phyloP scores from a whole-genome alignment of 2,113 vertebrate genomes.

The Channa maculata region DNA sequence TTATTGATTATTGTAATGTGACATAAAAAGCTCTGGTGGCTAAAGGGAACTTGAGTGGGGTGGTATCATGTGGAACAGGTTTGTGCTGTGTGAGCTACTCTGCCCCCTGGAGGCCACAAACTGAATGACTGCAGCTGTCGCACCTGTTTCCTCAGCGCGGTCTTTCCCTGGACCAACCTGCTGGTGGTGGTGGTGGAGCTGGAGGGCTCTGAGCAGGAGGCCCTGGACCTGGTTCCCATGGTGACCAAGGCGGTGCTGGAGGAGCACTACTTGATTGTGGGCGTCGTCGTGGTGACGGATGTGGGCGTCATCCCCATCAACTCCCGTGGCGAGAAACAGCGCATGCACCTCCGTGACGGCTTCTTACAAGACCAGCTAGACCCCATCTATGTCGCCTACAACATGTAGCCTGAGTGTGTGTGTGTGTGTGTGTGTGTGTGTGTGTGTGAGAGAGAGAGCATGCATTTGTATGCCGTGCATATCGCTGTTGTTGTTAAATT shows the following conservation, averaged over 20 bases:
- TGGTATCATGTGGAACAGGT: too few relatives aligned
- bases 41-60: too few relatives aligned
- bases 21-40: too few relatives aligned
- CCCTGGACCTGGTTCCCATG: conserved; percentile 97
- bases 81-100: neutral
- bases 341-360: conserved; percentile 98
- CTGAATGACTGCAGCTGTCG: neutral
- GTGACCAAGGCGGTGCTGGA: conserved; percentile 98
- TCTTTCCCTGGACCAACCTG: conserved; percentile 99
- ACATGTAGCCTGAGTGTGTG: conserved; percentile 91
- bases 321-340: conserved; percentile 98
- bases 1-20: too few relatives aligned
- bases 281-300: conserved; percentile 98
- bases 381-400: conserved; percentile 99
- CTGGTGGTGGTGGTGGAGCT: conserved; percentile 98
- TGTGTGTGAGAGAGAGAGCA: conserved; percentile 64
- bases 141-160: conserved; percentile 84
- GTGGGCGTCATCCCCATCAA: conserved; percentile 99
- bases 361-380: conserved; percentile 99
- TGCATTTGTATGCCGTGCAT: conserved; percentile 70
- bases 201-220: conserved; percentile 97
- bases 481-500: conserved; percentile 86
- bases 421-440: conserved; percentile 30
- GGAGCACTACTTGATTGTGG: conserved; percentile 98
- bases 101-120: neutral